A percentile compares a stretch with the other conserved stretches of the same genome.
Evolutionary conservation across 2,888 invertebrate species (phyloP).

Genomic region (Morpho helenor): DNA sequence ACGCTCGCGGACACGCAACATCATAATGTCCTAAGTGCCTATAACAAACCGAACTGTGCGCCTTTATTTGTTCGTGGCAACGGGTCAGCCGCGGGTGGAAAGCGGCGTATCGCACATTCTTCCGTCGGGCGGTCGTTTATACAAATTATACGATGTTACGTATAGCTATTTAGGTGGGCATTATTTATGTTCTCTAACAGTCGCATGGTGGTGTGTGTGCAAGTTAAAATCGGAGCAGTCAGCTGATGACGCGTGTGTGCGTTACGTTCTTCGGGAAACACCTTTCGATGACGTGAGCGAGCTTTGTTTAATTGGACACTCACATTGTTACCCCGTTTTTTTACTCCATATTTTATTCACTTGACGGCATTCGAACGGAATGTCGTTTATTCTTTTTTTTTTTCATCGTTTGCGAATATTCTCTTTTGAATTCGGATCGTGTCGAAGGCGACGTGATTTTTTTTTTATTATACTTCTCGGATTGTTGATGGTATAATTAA

Average conservation of each 20-base stretch:
- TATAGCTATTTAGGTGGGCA: slow-evolving; percentile 77
- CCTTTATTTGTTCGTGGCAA: slow-evolving; percentile 59
- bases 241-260: slow-evolving; percentile 69
- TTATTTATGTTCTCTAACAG: slow-evolving; percentile 80
- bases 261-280: slow-evolving; percentile 79
- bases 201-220: slow-evolving; percentile 44
- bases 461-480: not conserved
- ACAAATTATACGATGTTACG: slow-evolving; percentile 77
- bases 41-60: slow-evolving; percentile 42
- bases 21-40: slow-evolving; percentile 57
- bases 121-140: slow-evolving; percentile 62
- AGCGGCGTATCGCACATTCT: slow-evolving; percentile 68
- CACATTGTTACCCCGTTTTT: slow-evolving; percentile 71
- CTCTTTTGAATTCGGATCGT: slow-evolving; percentile 2
- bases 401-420: slow-evolving; percentile 6
- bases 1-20: slow-evolving; percentile 39
- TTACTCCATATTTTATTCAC: slow-evolving; percentile 33
- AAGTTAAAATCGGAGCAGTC: slow-evolving; percentile 78
- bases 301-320: slow-evolving; percentile 77
- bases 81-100: slow-evolving; percentile 59
- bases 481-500: not conserved
- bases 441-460: slow-evolving; percentile 2
- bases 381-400: slow-evolving; percentile 11
- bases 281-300: slow-evolving; percentile 77
- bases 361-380: slow-evolving; percentile 21